Conservation (phyloP, 2,888 invertebrate genomes). For the Polymixis lichenea region DNA sequence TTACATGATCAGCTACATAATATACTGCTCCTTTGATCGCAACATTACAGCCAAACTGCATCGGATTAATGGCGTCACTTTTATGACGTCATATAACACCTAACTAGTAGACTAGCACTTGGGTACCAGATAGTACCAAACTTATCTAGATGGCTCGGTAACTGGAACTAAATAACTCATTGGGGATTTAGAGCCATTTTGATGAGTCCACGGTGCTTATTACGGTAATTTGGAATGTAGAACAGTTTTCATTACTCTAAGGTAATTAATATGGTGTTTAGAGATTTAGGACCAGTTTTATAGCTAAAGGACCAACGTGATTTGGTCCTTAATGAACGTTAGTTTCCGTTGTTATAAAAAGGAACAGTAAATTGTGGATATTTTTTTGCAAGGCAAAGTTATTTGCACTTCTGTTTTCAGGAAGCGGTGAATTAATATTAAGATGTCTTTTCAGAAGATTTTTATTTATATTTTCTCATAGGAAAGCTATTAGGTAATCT, state of each 20-base stretch:
- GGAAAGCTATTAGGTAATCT: too few relatives aligned
- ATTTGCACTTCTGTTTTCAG: too few relatives aligned
- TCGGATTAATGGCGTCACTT: constrained; percentile 20
- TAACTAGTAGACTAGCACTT: constrained; percentile 9
- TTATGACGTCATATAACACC: constrained; percentile 33
- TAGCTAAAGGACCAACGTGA: not conserved
- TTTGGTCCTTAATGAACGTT: not conserved
- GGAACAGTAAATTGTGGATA: too few relatives aligned
- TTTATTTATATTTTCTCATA: too few relatives aligned
- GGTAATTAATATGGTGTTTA: not conserved
- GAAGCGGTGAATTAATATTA: too few relatives aligned
- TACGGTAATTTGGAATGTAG: constrained; percentile 12
- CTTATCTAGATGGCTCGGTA: constrained; percentile 13
- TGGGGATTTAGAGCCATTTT: constrained; percentile 31
- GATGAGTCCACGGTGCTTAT: constrained; percentile 19
- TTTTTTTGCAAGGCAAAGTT: not conserved
- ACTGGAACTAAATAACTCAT: constrained; percentile 42
- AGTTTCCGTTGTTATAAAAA: not conserved
- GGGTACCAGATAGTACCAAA: constrained; percentile 16
- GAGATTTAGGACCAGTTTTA: not conserved
- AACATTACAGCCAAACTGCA: constrained; percentile 30
- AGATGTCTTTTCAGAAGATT: too few relatives aligned
- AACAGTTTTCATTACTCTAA: constrained; percentile 19
- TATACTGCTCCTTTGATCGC: not conserved
- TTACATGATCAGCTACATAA: not conserved